Evolutionary conservation across 2,797 vertebrate genomes (phyloP), one percentile per base, ranked within the genome.

Genomic region (Sebastes kiyomatsui): DNA sequence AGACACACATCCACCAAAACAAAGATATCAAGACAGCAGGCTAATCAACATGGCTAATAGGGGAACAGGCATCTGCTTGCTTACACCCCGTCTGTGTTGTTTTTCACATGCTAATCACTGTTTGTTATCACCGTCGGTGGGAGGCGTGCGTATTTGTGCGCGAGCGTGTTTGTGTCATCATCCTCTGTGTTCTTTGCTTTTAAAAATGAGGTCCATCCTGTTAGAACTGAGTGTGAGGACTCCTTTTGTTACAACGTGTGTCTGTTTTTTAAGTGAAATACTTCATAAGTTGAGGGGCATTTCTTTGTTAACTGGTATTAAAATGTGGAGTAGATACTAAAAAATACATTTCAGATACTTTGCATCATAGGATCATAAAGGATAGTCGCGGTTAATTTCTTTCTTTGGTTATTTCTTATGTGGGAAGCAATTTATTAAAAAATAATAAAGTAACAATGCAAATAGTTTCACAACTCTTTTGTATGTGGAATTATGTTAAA

Each of bases 31-130:
- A 92, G 90, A 90, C 92, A 91, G 89, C 86, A 46, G 79, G 83
- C 89, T 92, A 95, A 94, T 94, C 90, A 92, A 92, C 90, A 75
- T 82, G 80, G 82, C 89, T 93, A 92, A 94, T 93, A 92, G 89
- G 83, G 90, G 90, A 92, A 87, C 84, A 87, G 88, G 90, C 93
- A 88, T 93, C 87, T 91, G 90, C 87, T 94, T 92, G 91, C 89
- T 93, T 89, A 90, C 87, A 92, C 90, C 70, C 88, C 73, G 86
- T 92, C 90, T 90, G 82, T 93, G 90, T 91, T 93, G 92, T 94
- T 93, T 93, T 94, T 93, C 93, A 92, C 88, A 94, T 94, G 91
- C 91, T 95, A 95, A 95, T 95, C 92, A 90, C 85, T 94, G 91
- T 94, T 93, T 95, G 91, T 95, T 94, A 93, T 93, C 92, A 92